These are phyloP conservation scores for Drosophila sechellia DNA, from an alignment of 1,140 invertebrate genomes.

Conservation along the genomic window DNA sequence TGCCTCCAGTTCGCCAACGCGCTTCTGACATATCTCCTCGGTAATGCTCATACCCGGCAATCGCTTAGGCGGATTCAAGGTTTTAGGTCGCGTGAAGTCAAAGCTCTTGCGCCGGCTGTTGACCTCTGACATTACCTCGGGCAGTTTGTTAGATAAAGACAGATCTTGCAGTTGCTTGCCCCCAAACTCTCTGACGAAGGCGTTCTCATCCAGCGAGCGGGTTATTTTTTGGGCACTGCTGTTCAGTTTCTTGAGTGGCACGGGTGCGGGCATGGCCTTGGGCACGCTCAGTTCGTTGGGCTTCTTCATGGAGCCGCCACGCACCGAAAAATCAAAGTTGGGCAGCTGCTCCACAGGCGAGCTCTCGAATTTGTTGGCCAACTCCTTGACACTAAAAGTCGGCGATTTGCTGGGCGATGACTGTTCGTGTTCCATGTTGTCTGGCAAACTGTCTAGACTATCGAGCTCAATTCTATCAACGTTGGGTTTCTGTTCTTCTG, in stretches of 20 bases:
- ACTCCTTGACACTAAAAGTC: slow-evolving; percentile 86
- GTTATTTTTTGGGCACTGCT: slow-evolving; percentile 88
- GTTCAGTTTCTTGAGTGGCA: slow-evolving; percentile 84
- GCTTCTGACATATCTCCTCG: slow-evolving; percentile 77
- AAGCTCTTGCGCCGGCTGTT: slow-evolving; percentile 84
- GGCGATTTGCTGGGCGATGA: slow-evolving; percentile 65
- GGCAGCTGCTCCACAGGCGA: slow-evolving; percentile 85
- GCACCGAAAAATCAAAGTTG: slow-evolving; percentile 76
- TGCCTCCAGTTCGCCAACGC: slow-evolving; percentile 45
- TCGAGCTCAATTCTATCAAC: slow-evolving; percentile 74
- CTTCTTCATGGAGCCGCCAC: slow-evolving; percentile 69
- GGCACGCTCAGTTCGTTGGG: slow-evolving; percentile 63
- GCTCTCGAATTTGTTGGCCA: slow-evolving; percentile 86
- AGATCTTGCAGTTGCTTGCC: slow-evolving; percentile 82
- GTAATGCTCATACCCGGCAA: slow-evolving; percentile 86
- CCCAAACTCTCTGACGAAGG: slow-evolving; percentile 88
- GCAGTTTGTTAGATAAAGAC: slow-evolving; percentile 57
- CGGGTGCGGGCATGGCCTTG: slow-evolving; percentile 44
- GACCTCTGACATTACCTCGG: slow-evolving; percentile 67
- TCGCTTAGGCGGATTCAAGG: slow-evolving; percentile 86
- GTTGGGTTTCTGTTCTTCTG: slow-evolving; percentile 29
- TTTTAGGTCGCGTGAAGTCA: slow-evolving; percentile 85
- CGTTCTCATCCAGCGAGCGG: slow-evolving; percentile 90
- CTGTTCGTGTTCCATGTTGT: slow-evolving; percentile 58
- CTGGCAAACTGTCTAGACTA: slow-evolving; percentile 76